These are phyloP conservation scores for Acanthosepion pharaonis DNA, from an alignment of 2,888 invertebrate genomes.

Conservation along the genomic window DNA sequence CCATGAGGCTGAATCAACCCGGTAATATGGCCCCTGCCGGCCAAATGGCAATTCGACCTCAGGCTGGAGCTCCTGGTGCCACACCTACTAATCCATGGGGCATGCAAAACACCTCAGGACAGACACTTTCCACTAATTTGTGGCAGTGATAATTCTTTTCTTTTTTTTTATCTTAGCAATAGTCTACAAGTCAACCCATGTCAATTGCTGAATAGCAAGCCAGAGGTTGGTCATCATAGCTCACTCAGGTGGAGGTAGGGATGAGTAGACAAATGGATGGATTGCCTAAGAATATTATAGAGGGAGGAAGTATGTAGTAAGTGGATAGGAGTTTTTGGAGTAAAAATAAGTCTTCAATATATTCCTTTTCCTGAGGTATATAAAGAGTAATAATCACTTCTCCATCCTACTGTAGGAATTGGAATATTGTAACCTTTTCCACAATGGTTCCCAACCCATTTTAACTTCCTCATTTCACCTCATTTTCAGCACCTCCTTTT, in stretches of 20 bases:
- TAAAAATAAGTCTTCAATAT: background rate
- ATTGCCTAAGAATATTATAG: background rate
- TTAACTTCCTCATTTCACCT: background rate
- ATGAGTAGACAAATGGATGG: background rate
- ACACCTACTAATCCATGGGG: slow-evolving; percentile 36
- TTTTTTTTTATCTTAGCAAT: background rate
- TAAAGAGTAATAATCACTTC: background rate
- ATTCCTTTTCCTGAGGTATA: background rate
- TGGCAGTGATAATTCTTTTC: slow-evolving; percentile 46
- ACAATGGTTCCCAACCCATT: background rate
- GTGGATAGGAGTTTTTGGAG: too few species aligned
- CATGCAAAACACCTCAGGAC: slow-evolving; percentile 42
- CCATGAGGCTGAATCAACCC: slow-evolving; percentile 36
- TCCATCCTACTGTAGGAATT: background rate
- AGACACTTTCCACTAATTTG: slow-evolving; percentile 46
- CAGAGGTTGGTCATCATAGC: slow-evolving; percentile 33
- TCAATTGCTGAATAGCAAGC: background rate
- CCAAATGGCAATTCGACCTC: slow-evolving; percentile 44
- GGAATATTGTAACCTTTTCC: background rate
- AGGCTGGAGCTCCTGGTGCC: slow-evolving; percentile 25
- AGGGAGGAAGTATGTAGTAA: background rate
- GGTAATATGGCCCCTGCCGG: background rate
- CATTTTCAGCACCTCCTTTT: background rate
- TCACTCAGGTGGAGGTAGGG: background rate
- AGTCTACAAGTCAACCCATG: slow-evolving; percentile 33